Evolutionary conservation across 2,113 vertebrate genomes (phyloP), one percentile per base, ranked within the genome.

Genomic region (Cheirogaleus medius): DNA sequence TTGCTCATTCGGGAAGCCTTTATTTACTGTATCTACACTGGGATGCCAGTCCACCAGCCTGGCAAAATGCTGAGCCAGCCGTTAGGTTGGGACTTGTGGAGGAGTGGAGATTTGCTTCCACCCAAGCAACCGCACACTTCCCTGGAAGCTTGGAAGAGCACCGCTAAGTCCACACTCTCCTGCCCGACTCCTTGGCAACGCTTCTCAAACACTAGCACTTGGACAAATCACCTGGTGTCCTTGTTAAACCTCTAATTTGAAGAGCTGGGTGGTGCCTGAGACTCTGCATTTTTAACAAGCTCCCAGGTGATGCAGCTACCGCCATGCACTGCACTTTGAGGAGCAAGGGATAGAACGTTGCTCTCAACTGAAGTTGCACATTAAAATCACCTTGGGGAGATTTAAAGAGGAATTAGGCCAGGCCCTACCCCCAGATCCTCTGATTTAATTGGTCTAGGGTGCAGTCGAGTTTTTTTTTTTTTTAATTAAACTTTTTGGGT

Each of bases 241-340:
- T 94, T 68, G 71, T 92, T 88, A 87, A 96, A 82, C 93, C 63
- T 90, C 56, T 81, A 63, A 80, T 68, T 93, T 66, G 37, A 73
- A 76, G 83, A 91, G 8, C 60, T 80, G 63, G 8, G 37, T 23
- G 39, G 34, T 17, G 29, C 39, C 68, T 6, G n/a, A 95, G 42
- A 44, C 60, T 96, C 71, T 90, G 69, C 80, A 76, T 96, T 89
- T 52, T 47, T 71, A 74, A 77, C 13, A 86, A 83, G 73, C 49
- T 93, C 63, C 68, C 42, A 54, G 39, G 73, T 8, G 68, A 49
- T 34, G 23, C 39, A 29, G 34, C 21, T 63, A n/a, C 34, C 47
- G 42, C 64, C 5, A 0, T 29, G 23, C 21, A 34, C 56, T 60
- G 49, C 71, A 29, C 71, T 52, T 60, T 56, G 37, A 85, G 23